Percentiles rank a stretch among this genome's conserved stretches.
Evolutionary conservation across 2,888 invertebrate genomes (phyloP).

Genomic region (Cheilosia soror): DNA sequence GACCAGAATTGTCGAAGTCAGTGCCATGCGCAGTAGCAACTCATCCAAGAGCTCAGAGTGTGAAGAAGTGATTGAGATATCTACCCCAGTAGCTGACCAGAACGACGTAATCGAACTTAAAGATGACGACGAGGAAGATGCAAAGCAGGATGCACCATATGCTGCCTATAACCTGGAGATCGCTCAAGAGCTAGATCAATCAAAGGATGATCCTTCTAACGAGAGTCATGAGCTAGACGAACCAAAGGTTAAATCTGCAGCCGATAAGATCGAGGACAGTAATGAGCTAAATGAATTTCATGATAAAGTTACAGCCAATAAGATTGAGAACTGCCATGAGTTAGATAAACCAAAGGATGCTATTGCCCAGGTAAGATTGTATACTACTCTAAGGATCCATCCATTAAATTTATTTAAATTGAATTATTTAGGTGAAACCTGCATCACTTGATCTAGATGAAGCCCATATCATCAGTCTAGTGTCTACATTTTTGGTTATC

Average conservation of each 20-base stretch:
- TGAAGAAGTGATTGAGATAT: conserved; percentile 76
- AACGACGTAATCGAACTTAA: conserved; percentile 55
- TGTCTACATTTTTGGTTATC: conserved; percentile 93
- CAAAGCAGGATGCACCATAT: conserved; percentile 3
- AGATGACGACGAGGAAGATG: conserved; percentile 51
- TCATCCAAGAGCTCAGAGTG: conserved; percentile 78
- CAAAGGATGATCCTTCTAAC: conserved; percentile 19
- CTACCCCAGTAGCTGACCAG: conserved; percentile 43
- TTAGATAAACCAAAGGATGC: conserved; percentile 43
- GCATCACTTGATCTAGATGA: conserved; percentile 82
- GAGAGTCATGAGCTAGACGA: conserved; percentile 24
- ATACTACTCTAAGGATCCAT: neutral
- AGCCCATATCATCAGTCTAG: conserved; percentile 92
- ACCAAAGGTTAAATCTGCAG: conserved; percentile 23
- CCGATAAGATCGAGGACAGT: conserved; percentile 8
- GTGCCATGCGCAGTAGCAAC: conserved; percentile 78
- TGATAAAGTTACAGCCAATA: neutral
- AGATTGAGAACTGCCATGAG: conserved; percentile 17
- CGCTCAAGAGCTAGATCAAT: conserved; percentile 32
- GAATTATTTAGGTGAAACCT: conserved; percentile 57
- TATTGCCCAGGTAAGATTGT: conserved; percentile 17
- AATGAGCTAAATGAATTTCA: conserved; percentile 36
- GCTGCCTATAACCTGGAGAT: neutral
- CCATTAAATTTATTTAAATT: conserved; percentile 29
- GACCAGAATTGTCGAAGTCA: conserved; percentile 82